Evolutionary conservation across 2,888 invertebrate genomes (phyloP).

Genomic region (Exephanes ischioxanthus): DNA sequence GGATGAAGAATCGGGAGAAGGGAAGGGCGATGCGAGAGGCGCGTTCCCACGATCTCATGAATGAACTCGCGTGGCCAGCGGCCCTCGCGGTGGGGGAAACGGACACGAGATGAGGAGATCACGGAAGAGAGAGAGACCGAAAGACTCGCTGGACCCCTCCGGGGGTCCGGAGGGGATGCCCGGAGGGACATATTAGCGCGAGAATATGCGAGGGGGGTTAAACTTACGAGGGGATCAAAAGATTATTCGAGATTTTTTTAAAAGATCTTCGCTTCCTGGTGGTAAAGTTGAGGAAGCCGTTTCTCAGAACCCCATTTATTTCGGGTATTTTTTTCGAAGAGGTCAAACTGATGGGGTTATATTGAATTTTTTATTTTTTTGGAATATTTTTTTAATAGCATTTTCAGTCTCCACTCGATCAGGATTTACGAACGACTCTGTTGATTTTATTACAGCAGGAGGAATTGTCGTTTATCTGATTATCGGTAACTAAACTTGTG

Average conservation of each 20-base stretch:
- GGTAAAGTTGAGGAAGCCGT: too few species aligned
- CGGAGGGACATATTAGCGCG: conserved; percentile 23
- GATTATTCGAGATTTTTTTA: conserved; percentile 21
- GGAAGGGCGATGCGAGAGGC: conserved; percentile 77
- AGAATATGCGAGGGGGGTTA: conserved; percentile 1
- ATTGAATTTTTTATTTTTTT: neutral
- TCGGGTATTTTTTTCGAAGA: neutral
- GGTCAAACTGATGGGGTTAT: neutral
- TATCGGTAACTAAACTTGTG: conserved; percentile 31
- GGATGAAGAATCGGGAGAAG: conserved; percentile 63
- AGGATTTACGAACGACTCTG: neutral
- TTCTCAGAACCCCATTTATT: neutral
- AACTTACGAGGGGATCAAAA: conserved; percentile 19
- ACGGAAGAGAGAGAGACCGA: conserved; percentile 38
- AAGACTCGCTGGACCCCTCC: conserved; percentile 32
- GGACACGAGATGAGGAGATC: conserved; percentile 67
- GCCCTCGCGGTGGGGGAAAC: conserved; percentile 69
- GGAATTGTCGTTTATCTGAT: conserved; percentile 17
- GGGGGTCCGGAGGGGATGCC: conserved; percentile 24
- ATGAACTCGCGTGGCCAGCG: conserved; percentile 84
- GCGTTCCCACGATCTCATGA: conserved; percentile 85
- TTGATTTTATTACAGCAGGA: neutral
- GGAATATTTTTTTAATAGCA: neutral
- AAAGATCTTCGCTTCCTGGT: too few species aligned
- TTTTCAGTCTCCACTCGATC: neutral